Base-by-base conservation (phyloP, 2,888 invertebrate genomes). In the Gymnocheta viridis region DNA sequence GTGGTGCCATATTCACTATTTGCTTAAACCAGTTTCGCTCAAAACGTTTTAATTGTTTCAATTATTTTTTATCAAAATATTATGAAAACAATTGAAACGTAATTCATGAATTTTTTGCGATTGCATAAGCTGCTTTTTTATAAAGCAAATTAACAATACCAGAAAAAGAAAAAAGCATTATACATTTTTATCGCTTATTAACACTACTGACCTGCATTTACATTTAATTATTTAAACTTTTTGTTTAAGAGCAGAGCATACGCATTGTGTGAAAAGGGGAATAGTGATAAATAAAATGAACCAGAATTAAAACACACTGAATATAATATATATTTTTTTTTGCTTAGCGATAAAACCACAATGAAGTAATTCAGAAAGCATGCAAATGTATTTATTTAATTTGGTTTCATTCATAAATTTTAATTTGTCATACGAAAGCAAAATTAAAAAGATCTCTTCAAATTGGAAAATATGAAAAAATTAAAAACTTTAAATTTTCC, bases 121-220 rank as follows among this genome's bases (percentile, higher is more conserved):
- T 81, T 81, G 54, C 67, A 60, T 67, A 81, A 80, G 38, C 64
- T 17, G 38, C 2, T 41, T 54, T 51, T 32, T 32, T 2, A 70
- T 29, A n/a, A 44, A 66, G 49, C 38, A 78, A 19, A 19, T 19
- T 12, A 58, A 58, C 17, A 76, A 66, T 32, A 58, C 0, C 4
- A 58, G 14, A 10, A 38, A n/a, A 60, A 6, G 7, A 32, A 69
- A 69, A 17, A 54, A 74, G 29, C 58, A 47, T 14, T 19, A n/a
- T 47, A 47, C 41, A 60, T 49, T 76, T 62, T 79, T 83, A 84
- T 84, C 83, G 41, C 70, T 44, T 60, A 38, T 54, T 73, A 60
- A 67, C 78, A 78, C 83, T 77, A 84, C 83, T 84, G 83, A 84
- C 83, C 83, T 84, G 83, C 83, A 84, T 84, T 80, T 47, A 80